Evolutionary conservation across 2,888 invertebrate species (phyloP), one percentile per base, ranked within the genome.

Genomic region (Pyrocoelia pectoralis): DNA sequence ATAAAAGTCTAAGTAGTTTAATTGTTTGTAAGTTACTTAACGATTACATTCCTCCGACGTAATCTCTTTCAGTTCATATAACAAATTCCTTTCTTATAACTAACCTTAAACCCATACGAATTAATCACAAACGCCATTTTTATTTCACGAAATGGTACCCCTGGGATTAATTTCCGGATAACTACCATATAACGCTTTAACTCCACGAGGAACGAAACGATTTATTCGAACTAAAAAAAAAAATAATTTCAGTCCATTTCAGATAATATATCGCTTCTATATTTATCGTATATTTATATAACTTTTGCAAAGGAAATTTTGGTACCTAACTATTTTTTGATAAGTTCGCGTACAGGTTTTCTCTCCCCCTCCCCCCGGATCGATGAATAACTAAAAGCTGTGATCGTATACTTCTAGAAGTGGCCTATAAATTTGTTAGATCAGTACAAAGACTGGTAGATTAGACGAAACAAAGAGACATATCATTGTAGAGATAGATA

Each of bases 331-430:
- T 51, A 13, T 51, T 12, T 18, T 13, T 17, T 17, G 18, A 8
- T 17, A n/a, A 17, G 6, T 46, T 56, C 51, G 63, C 63, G 63
- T 63, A 63, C 40, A 55, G 70, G 71, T n/a, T n/a, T n/a, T n/a
- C n/a, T n/a, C n/a, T n/a, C n/a, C n/a, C n/a, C n/a, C n/a, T n/a
- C n/a, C n/a, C n/a, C n/a, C n/a, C n/a, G n/a, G n/a, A n/a, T n/a
- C n/a, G n/a, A n/a, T n/a, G n/a, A n/a, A 72, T 72, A 62, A 68
- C 3, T 6, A 5, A 60, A 64, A 56, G 62, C 71, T 71, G 70
- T 76, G 75, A 73, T 76, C 50, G 49, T 65, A 62, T 59, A 53
- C 61, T 56, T 41, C 49, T 55, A 57, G 48, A 15, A 63, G 58
- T 58, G 58, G 58, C 58, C 56, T 58, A 64, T 24, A 65, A 46